These are phyloP conservation scores for Caradrina clavipalpis DNA, from an alignment of 2,888 invertebrate genomes.

Conservation along the genomic window DNA sequence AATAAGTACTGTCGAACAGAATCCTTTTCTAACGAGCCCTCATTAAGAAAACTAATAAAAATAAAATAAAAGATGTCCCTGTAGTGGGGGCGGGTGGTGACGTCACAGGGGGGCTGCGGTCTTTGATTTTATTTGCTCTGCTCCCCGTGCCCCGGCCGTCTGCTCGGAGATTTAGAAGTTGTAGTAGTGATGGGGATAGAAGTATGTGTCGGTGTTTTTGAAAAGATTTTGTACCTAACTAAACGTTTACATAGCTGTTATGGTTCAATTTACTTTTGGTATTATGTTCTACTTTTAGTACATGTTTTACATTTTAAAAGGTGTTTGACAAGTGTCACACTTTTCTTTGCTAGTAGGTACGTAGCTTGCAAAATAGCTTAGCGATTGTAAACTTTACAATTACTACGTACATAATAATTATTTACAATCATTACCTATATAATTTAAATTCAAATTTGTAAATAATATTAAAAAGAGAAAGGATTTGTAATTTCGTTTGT, in stretches of 20 bases:
- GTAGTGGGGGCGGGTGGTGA: constrained; percentile 12
- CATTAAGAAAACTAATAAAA: constrained; percentile 53
- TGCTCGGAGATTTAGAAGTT: constrained; percentile 31
- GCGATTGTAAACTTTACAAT: no score
- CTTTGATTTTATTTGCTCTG: constrained; percentile 61
- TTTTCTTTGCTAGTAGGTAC: no score
- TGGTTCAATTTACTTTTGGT: background rate
- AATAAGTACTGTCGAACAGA: constrained; percentile 8
- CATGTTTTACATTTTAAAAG: no score
- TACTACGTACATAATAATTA: no score
- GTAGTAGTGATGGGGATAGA: constrained; percentile 35
- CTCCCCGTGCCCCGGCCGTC: constrained; percentile 33
- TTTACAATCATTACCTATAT: no score
- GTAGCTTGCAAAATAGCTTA: no score
- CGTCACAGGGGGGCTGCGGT: constrained; percentile 41
- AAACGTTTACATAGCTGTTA: background rate
- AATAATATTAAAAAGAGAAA: no score
- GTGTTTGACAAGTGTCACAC: no score
- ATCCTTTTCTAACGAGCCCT: constrained; percentile 17
- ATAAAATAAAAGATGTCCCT: constrained; percentile 42
- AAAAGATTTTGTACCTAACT: background rate
- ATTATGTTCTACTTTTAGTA: no score
- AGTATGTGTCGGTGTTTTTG: background rate
- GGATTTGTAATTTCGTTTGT: no score
- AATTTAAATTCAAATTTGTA: no score